phyloP scores from a whole-genome alignment of 2,888 invertebrate genomes.

The Chrysodeixis includens region DNA sequence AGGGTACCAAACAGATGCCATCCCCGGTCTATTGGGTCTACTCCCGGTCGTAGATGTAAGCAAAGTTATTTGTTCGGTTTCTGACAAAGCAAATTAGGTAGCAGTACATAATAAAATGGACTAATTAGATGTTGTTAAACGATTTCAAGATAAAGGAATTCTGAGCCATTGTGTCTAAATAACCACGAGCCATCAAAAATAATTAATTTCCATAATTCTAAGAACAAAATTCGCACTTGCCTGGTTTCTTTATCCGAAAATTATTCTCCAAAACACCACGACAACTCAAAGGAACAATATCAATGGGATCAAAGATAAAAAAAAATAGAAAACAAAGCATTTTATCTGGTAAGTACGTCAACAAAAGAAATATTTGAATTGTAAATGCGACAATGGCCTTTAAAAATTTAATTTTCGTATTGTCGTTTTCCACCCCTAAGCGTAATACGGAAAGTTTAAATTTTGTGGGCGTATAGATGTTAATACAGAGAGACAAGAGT shows the following conservation, averaged over 20 bases:
- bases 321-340: constrained; percentile 52
- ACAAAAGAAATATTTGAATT: constrained; percentile 60
- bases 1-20: no score
- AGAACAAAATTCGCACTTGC: constrained; percentile 21
- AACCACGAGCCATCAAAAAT: constrained; percentile 10
- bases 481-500: constrained; percentile 32
- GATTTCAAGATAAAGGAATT: not conserved
- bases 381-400: constrained; percentile 57
- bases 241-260: constrained; percentile 26
- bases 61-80: no score
- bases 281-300: constrained; percentile 52
- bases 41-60: no score
- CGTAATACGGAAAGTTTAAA: constrained; percentile 33
- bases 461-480: constrained; percentile 32
- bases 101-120: no score
- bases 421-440: constrained; percentile 44
- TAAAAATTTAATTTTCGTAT: constrained; percentile 57
- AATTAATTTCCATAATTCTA: constrained; percentile 11
- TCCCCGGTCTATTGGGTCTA: no score
- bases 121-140: not conserved
- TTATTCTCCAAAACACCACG: constrained; percentile 23
- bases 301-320: constrained; percentile 51
- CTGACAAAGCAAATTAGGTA: no score
- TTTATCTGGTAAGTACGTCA: constrained; percentile 50
- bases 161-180: not conserved